phyloP scores from a whole-genome alignment of 2,113 vertebrate species.

The Bubalus kerabau region DNA sequence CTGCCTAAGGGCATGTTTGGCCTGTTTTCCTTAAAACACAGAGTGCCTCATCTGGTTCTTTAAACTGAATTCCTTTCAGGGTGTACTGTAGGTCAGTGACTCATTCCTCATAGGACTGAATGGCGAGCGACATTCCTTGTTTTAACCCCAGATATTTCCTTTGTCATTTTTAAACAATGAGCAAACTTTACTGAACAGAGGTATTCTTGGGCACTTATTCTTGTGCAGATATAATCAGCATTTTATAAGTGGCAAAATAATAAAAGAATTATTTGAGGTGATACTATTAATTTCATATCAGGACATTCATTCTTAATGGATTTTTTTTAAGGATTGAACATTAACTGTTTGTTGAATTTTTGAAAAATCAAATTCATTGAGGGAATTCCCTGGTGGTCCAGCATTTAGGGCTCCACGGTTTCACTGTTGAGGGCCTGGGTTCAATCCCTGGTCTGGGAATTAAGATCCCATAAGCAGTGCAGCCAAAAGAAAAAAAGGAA shows the following conservation, averaged over 20 bases:
- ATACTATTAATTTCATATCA: not conserved
- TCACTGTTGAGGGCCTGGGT: not conserved
- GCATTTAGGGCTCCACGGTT: not conserved
- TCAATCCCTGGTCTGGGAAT: not conserved
- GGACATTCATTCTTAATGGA: not conserved
- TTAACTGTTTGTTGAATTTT: not conserved
- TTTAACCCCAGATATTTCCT: not conserved
- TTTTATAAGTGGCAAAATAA: not conserved
- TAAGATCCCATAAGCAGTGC: not conserved
- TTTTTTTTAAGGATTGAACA: not conserved
- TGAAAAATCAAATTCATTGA: not conserved
- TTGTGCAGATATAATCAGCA: not conserved
- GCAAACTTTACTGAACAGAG: not conserved
- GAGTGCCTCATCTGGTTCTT: not conserved
- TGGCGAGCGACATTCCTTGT: not conserved
- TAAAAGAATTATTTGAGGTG: not conserved
- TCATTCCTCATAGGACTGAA: not conserved
- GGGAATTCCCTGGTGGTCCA: not conserved
- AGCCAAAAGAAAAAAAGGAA: not conserved
- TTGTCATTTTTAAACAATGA: not conserved
- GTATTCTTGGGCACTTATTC: not conserved
- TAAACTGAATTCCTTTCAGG: not conserved
- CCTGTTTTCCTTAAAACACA: not conserved
- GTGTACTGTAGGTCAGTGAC: not conserved
- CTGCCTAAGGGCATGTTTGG: not conserved